These are phyloP conservation scores for Crocuta crocuta DNA, from an alignment of 2,113 vertebrate species.

Conservation along the genomic window DNA sequence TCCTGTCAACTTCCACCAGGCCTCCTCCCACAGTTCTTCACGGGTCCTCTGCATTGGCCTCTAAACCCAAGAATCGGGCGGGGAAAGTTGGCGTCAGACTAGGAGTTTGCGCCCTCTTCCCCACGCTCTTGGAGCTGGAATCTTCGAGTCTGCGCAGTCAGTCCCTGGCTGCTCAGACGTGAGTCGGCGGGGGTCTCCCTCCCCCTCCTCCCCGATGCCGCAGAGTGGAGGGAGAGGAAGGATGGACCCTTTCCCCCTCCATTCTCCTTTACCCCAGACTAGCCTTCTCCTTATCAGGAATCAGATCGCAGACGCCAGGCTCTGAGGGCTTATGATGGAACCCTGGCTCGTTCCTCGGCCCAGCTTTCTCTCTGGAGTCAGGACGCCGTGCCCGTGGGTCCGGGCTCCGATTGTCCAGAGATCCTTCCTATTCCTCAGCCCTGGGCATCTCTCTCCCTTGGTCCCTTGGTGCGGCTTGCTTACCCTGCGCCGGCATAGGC, in stretches of 20 bases:
- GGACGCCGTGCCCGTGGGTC: background rate
- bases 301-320: background rate
- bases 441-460: background rate
- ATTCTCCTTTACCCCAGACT: background rate
- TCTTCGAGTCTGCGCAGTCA: slow-evolving; percentile 18
- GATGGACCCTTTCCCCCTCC: background rate
- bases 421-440: too few species aligned
- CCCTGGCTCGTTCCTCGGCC: background rate
- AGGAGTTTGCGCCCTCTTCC: background rate
- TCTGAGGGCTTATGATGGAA: background rate
- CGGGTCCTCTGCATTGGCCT: background rate
- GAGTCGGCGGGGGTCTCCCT: background rate
- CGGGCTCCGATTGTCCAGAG: background rate
- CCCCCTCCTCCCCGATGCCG: background rate
- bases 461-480: background rate
- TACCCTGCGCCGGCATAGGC: background rate
- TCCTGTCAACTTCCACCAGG: too few species aligned
- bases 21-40: background rate
- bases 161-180: background rate
- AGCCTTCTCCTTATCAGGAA: background rate
- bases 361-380: background rate
- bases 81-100: background rate
- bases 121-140: accelerated
- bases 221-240: background rate
- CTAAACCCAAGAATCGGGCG: background rate